Percentiles rank a stretch among this genome's conserved stretches.
Evolutionary conservation across 2,797 vertebrate genomes (phyloP).

Genomic region (Dendrocincla fuliginosa): DNA sequence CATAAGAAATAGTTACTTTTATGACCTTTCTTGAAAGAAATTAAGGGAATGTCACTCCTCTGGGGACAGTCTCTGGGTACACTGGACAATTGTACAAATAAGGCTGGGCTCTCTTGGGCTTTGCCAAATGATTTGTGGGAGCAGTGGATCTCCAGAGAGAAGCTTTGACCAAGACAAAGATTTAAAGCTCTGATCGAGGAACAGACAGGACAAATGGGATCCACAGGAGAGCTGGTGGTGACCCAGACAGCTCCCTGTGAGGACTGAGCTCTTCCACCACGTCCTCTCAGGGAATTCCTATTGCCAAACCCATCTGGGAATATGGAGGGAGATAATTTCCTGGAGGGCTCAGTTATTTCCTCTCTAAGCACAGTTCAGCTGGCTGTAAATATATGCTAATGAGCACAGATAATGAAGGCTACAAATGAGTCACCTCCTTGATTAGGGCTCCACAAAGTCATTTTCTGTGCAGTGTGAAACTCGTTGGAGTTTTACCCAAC

Average conservation of each 20-base stretch:
- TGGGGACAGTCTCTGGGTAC: not conserved
- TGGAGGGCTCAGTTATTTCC: not conserved
- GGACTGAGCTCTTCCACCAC: not conserved
- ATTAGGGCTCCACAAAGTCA: constrained; percentile 1
- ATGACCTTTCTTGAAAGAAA: not conserved
- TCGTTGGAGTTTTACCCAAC: no score
- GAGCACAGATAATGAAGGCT: constrained; percentile 10
- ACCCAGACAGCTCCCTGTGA: not conserved
- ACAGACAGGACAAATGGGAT: not conserved
- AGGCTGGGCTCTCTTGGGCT: not conserved
- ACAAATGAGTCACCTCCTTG: not conserved
- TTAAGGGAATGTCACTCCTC: not conserved
- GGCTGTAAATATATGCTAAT: constrained; percentile 9
- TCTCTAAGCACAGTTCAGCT: not conserved
- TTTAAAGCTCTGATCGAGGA: not conserved
- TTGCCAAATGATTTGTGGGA: not conserved
- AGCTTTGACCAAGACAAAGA: not conserved
- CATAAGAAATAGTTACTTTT: not conserved
- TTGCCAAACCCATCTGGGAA: not conserved
- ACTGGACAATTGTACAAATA: not conserved
- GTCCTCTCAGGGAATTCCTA: not conserved
- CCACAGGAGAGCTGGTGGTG: not conserved
- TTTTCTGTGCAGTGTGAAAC: not conserved
- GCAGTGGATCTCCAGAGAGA: not conserved
- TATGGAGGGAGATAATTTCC: not conserved